Evolutionary conservation across 2,797 vertebrate species (phyloP).

Genomic region (Falco rusticolus): DNA sequence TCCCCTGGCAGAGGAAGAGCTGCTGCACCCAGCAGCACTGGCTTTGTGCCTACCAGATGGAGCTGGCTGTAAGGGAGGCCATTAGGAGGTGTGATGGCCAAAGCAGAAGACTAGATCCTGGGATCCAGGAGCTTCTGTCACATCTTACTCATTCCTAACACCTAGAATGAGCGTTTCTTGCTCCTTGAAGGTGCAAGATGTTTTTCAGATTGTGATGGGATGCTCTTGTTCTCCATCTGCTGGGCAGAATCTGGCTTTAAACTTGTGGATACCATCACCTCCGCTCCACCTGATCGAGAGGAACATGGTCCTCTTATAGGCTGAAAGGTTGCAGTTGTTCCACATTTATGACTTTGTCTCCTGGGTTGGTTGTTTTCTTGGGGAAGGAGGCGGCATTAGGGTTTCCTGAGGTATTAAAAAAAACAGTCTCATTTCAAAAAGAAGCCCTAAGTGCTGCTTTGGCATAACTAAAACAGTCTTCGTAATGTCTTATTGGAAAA

Average conservation of each 20-base stretch:
- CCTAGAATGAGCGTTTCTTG: not conserved
- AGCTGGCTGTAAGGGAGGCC: not conserved
- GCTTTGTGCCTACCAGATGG: not conserved
- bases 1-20: not conserved
- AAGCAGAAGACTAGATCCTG: not conserved
- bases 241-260: not conserved
- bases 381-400: fast-evolving
- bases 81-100: not conserved
- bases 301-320: not conserved
- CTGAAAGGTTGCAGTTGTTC: not conserved
- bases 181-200: not conserved
- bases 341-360: not conserved
- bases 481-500: not conserved
- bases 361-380: not conserved
- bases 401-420: not conserved
- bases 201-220: not conserved
- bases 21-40: fast-evolving
- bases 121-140: not conserved
- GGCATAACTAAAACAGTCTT: not conserved
- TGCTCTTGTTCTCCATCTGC: not conserved
- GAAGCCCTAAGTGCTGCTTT: not conserved
- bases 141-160: not conserved
- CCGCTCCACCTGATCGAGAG: not conserved
- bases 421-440: not conserved
- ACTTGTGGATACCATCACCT: fast-evolving